Evolutionary conservation across 2,888 invertebrate species (phyloP), one percentile per base, ranked within the genome.

Genomic region (Drepana falcataria): DNA sequence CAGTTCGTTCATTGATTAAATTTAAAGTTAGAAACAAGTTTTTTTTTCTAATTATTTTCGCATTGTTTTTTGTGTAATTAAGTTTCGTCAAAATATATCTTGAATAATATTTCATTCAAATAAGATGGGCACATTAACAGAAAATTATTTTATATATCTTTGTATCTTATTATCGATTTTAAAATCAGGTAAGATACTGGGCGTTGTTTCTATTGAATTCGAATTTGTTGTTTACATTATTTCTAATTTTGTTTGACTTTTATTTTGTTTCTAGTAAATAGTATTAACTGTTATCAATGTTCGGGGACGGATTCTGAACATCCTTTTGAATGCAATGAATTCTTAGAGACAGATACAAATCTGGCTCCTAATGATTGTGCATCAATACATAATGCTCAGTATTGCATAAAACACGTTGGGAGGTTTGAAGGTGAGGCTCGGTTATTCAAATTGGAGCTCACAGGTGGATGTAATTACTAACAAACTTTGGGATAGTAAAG

Each of bases 401-500:
- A 94, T 84, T 99, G 99, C 85, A 93, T 99, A 68, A 99, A 99
- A 91, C 96, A 97, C 75, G 95, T 96, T 58, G 98, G 98, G 63
- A 93, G 98, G 77, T 96, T 93, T 73, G 97, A 96, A 95, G 97
- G 96, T 96, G 92, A 91, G 85, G 70, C 57, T 54, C 54, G 49
- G 52, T 49, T 52, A 54, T 56, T 9, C 35, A 37, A 2, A 40
- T 33, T 51, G 51, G 40, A 41, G 34, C 41, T 51, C 51, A 34
- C 40, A 9, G 41, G 48, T 48, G 48, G 48, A 21, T 7, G 7
- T 21, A 21, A 21, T 21, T 48, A 48, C 48, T 48, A 48, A 48
- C 35, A 6, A 35, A 35, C 48, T 6, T 6, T 34, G 2, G 34
- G 48, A 21, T 41, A 49, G 35, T 49, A 21, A 21, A 21, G 21